Base-by-base conservation (phyloP, 2,113 vertebrate species). In the Oryzias celebensis region DNA sequence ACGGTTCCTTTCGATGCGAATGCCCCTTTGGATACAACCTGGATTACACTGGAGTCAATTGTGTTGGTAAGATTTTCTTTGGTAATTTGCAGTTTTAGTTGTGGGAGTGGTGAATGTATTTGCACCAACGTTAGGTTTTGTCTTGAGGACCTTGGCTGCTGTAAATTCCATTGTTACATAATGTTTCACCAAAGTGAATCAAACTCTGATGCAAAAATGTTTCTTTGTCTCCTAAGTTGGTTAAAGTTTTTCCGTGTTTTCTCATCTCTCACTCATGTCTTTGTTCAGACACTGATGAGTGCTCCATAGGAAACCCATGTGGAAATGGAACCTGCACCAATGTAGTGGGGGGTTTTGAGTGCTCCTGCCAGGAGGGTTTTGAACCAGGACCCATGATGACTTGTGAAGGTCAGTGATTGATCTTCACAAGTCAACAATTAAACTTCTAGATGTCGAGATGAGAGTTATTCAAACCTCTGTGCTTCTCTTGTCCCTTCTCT, bases 1-100 rank as follows among this genome's bases (percentile, higher is more conserved):
- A 98, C 0, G 95, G 96, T 13, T 98, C 96, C 0, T 98, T 95
- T 91, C 94, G 95, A 80, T 98, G 96, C 13, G 94, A 98, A 86
- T 98, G 96, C 63, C 94, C 96, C 50, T 95, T 95, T 0, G 95
- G 96, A 2, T 98, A 95, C 86, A 94, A 93, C 87, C 88, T 96
- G 84, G 96, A 98, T 86, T 94, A 92, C 89, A 94, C 93, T 0
- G 93, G 96, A 52, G 81, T 95, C 83, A 92, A 94, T 88, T 98
- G 96, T 7, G 84, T 95, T 59, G 96, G 96, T 98, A 74, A 93
- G 92, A 89, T 42, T 12, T 31, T 36, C 8, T 28, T 2, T 43
- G 16, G 14, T 43, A 28, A 7, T 45, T 23, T 4, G 28, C 8
- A 36, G 36, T 36, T 36, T 36, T 36, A 36, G 36, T 36, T 12